A percentile compares a stretch with the other conserved stretches of the same genome.
phyloP scores from a whole-genome alignment of 1,140 invertebrate species.

The Anagrus nilaparvatae region DNA sequence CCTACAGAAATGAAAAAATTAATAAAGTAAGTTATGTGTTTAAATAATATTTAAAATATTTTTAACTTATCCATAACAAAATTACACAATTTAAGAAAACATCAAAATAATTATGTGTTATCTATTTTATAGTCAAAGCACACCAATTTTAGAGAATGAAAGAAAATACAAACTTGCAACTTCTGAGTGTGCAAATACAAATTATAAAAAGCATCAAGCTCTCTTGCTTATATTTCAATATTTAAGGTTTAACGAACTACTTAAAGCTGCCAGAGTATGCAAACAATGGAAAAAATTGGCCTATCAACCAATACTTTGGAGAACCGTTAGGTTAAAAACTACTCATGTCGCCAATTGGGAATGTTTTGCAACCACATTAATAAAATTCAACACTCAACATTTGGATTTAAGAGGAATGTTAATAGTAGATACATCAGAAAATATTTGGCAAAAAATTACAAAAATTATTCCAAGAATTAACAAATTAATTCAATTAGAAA shows the following conservation, averaged over 20 bases:
- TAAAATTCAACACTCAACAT: constrained; percentile 48
- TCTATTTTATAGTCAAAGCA: no score
- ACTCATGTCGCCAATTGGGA: constrained; percentile 64
- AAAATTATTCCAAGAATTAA: constrained; percentile 50
- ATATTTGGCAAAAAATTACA: constrained; percentile 59
- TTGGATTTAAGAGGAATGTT: constrained; percentile 67
- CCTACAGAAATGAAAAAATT: no score
- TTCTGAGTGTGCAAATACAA: no score
- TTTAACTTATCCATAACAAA: no score
- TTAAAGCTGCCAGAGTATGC: constrained; percentile 61
- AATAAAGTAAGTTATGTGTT: no score
- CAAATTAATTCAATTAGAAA: constrained; percentile 49
- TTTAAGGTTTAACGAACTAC: constrained; percentile 63
- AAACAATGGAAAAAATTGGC: constrained; percentile 64
- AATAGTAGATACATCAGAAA: constrained; percentile 45
- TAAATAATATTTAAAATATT: no score
- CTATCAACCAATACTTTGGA: constrained; percentile 58
- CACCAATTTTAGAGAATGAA: no score
- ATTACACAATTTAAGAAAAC: no score
- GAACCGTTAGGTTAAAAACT: constrained; percentile 67
- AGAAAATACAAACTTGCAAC: no score
- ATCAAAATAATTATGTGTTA: no score
- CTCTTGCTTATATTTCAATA: constrained; percentile 64
- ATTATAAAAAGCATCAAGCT: no score
- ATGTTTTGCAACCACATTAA: constrained; percentile 52